Evolutionary conservation across 2,113 vertebrate genomes (phyloP).

Genomic region (Prinia subflava): DNA sequence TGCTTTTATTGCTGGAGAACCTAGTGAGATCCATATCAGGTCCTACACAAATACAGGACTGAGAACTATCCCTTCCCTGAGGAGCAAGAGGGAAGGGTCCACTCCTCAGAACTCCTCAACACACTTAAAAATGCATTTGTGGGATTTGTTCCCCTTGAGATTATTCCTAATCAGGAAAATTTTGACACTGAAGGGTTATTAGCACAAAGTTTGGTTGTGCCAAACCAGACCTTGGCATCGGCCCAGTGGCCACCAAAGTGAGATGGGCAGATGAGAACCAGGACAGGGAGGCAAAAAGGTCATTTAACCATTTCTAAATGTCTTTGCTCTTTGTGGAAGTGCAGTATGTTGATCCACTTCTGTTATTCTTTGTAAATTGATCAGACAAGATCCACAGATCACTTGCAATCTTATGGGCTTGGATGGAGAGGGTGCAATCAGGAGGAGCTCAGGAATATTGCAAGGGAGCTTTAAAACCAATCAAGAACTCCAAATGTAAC

Average conservation of each 20-base stretch:
- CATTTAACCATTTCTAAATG: neutral
- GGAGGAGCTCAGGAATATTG: neutral
- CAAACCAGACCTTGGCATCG: neutral
- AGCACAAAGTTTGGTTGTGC: neutral
- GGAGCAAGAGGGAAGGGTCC: neutral
- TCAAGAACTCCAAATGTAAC: neutral
- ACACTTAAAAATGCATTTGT: fast-evolving
- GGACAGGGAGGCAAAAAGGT: neutral
- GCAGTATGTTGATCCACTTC: neutral
- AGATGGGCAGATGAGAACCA: neutral
- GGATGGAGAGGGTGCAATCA: neutral
- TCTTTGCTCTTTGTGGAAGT: neutral
- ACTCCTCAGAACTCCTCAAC: neutral
- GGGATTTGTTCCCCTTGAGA: neutral
- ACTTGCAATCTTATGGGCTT: neutral
- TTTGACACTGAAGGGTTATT: neutral
- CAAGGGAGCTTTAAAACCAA: neutral
- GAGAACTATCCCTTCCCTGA: neutral
- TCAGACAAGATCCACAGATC: neutral
- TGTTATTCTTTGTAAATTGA: neutral
- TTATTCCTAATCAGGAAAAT: neutral
- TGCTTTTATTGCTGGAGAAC: neutral
- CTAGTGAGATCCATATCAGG: neutral
- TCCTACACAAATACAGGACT: neutral
- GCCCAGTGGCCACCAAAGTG: neutral